A percentile compares a stretch with the other conserved stretches of the same genome.
Conservation (phyloP, 2,113 vertebrate species). For the Leptocoma aspasia region DNA sequence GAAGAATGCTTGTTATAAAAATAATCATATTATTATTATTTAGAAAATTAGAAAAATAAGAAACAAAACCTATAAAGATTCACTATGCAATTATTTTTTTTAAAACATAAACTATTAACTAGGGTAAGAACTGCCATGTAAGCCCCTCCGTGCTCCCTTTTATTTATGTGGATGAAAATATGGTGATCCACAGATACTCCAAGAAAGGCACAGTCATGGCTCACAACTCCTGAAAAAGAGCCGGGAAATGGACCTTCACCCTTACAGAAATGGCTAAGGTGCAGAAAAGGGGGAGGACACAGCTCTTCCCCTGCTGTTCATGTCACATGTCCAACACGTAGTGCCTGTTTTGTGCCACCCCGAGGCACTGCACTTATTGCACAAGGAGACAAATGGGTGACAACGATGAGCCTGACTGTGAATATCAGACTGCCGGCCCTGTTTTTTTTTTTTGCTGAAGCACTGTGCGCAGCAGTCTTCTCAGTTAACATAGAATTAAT, state of each 20-base stretch:
- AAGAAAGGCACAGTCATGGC: not conserved
- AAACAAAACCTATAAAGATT: not conserved
- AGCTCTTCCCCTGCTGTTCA: not conserved
- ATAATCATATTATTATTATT: not conserved
- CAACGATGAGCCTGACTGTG: not conserved
- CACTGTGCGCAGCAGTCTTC: not conserved
- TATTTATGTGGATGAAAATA: not conserved
- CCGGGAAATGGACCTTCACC: not conserved
- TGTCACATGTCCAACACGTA: accelerated
- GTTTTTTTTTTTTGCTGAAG: not conserved
- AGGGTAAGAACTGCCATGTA: accelerated
- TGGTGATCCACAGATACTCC: not conserved
- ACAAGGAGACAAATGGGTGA: not conserved
- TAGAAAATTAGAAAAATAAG: not conserved
- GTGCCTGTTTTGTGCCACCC: not conserved
- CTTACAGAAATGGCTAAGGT: not conserved
- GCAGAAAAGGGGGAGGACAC: not conserved
- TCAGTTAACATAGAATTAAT: conserved; percentile 44
- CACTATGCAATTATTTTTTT: not conserved
- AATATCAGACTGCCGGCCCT: not conserved
- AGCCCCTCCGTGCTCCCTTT: accelerated
- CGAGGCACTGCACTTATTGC: not conserved
- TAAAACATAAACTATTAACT: not conserved
- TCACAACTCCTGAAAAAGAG: not conserved
- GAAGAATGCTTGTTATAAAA: not conserved